Evolutionary conservation across 2,113 vertebrate species (phyloP).

Genomic region (Probosciger aterrimus): DNA sequence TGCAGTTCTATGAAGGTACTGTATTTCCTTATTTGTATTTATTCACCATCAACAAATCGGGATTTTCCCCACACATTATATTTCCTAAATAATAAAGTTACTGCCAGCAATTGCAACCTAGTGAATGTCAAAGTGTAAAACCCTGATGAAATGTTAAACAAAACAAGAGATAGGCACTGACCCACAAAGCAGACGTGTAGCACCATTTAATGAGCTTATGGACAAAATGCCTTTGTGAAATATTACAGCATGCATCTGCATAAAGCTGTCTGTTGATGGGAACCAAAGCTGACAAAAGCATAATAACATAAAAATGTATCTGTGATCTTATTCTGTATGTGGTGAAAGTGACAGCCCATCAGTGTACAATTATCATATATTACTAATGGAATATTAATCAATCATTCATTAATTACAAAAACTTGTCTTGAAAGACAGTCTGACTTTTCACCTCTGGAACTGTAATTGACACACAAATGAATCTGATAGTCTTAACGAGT

Average conservation of each 20-base stretch:
- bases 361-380: background rate
- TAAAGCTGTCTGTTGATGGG: background rate
- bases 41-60: background rate
- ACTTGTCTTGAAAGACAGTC: background rate
- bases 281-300: background rate
- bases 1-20: background rate
- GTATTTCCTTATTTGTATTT: background rate
- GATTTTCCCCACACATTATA: background rate
- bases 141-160: background rate
- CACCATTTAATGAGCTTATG: background rate
- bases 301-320: background rate
- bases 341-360: conserved; percentile 6
- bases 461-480: background rate
- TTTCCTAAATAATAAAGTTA: background rate
- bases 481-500: background rate
- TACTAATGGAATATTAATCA: conserved; percentile 36
- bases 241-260: background rate
- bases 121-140: background rate
- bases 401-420: conserved; percentile 37
- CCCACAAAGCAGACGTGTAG: background rate
- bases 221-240: background rate
- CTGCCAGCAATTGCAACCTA: background rate
- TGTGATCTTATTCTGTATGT: background rate
- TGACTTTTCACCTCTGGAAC: conserved; percentile 48
- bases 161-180: background rate